Base-by-base conservation (phyloP, 2,113 vertebrate species). In the Lampris megalopsis region DNA sequence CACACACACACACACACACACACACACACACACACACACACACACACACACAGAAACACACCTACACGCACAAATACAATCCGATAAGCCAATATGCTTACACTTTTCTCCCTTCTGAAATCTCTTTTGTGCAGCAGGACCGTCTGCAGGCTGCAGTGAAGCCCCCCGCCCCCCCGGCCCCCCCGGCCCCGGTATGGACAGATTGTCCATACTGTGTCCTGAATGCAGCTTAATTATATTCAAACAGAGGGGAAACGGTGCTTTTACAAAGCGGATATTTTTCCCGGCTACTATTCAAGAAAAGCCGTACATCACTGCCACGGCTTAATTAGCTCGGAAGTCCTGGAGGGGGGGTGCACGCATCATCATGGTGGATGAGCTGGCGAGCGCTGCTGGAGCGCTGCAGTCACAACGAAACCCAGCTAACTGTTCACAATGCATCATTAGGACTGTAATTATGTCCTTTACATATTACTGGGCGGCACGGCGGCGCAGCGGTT, bases 11-110 rank as follows among this genome's bases (percentile, higher is more conserved):
- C 7, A 64, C 63, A 53, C 36, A 66, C 6, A 1, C 35, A 60
- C 5, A 60, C 36, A 57, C 38, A 60, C 58, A 60, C 58, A 60
- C 38, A 60, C 9, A 8, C 65, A 54, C 37, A 35, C 37, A 50
- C 48, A 47, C 69, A 62, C 37, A 52, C 48, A 52, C 45, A 37
- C 13, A 64, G 13, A 56, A 50, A 13, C 47, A 54, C 52, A 47
- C 48, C 11, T 65, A 2, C 9, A n/a, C 24, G 42, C 41, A 10
- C 45, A 48, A 9, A 36, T 49, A 45, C 61, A 62, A 53, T 24
- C 5, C 43, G 64, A 11, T 1, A 13, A 62, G 48, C n/a, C 9
- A 49, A 8, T 38, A 57, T 45, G 10, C 53, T 35, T 7, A 9
- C 24, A 49, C 11, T 9, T 4, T n/a, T 24, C 8, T 45, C 6